Conservation (phyloP, 2,113 vertebrate species). For the Marmota monax region DNA sequence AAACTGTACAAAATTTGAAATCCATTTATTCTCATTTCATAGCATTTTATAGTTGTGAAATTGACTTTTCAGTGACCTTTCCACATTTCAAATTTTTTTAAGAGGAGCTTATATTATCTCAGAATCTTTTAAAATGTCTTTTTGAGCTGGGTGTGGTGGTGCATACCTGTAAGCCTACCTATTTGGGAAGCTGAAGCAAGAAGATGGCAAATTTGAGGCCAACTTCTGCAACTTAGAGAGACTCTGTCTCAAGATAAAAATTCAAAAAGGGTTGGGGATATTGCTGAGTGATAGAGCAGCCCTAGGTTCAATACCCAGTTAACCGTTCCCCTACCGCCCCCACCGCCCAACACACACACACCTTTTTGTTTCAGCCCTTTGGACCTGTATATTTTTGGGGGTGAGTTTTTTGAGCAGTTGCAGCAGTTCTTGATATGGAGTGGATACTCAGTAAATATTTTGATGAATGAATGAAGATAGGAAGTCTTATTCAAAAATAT, state of each 20-base stretch:
- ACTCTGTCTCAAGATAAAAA: no score
- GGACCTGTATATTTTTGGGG: not conserved
- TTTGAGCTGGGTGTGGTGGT: not conserved
- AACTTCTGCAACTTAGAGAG: no score
- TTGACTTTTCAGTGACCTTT: slow-evolving; percentile 57
- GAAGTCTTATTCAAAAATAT: slow-evolving; percentile 17
- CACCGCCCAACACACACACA: no score
- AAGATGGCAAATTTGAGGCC: no score
- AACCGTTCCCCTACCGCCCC: no score
- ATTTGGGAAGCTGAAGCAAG: no score
- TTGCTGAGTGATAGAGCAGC: no score
- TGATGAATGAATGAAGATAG: slow-evolving; percentile 50
- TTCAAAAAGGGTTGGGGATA: no score
- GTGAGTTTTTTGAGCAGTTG: not conserved
- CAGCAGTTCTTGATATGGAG: slow-evolving; percentile 9
- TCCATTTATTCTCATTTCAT: not conserved
- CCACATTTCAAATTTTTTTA: not conserved
- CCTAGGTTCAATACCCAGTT: no score
- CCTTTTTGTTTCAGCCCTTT: not conserved
- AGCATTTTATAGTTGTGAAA: slow-evolving; percentile 35
- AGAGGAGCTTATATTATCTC: slow-evolving; percentile 35
- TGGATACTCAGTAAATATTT: not conserved
- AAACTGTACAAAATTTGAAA: slow-evolving; percentile 18
- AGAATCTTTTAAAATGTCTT: slow-evolving; percentile 49
- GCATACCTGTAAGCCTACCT: no score